Base-by-base conservation (phyloP, 1,140 invertebrate species). In the Macrobrachium rosenbergii region DNA sequence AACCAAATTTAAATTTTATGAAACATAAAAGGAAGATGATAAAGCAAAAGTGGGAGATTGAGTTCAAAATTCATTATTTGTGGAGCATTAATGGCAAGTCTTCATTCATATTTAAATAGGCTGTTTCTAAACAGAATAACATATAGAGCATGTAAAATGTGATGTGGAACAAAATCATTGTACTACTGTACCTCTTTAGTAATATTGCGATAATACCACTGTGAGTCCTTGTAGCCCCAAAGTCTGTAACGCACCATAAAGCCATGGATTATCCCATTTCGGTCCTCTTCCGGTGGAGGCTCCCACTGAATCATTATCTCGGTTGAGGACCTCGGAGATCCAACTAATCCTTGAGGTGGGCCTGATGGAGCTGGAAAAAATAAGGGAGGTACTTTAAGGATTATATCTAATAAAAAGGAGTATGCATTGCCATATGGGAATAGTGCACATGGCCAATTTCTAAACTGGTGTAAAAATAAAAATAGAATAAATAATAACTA, bases 251-350 rank as follows among this genome's bases (percentile, higher is more conserved):
- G 94, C 63, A 99, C 95, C 2, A 97, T 95, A 91, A 99, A 99
- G 23, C 98, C 99, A 0, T 97, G 93, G 87, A 99, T 96, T 90
- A 97, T 95, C 0, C 99, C 99, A 92, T 99, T 99, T 89, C 97
- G 95, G 90, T 98, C 95, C 91, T 98, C 97, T 90, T 98, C 97
- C 8, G 96, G 91, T 0, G 98, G 98, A 23, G 97, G 96, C 90
- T 99, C 97, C 98, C 99, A 99, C 91, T 99, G 97, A 0, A 98
- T 96, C 90, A 99, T 98, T 87, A 99, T 99, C 92, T 99, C 97
- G 0, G 96, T 97, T 16, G 96, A 95, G 0, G 97, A 98, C 88
- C 97, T 94, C 0, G 98, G 97, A 12, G 97, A 98, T 16, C 97
- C 97, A 83, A 98, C 97, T 90, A 98, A 96, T 76, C 96, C 96